Evolutionary conservation across 2,113 vertebrate species (phyloP).

Genomic region (Arenaria interpres): DNA sequence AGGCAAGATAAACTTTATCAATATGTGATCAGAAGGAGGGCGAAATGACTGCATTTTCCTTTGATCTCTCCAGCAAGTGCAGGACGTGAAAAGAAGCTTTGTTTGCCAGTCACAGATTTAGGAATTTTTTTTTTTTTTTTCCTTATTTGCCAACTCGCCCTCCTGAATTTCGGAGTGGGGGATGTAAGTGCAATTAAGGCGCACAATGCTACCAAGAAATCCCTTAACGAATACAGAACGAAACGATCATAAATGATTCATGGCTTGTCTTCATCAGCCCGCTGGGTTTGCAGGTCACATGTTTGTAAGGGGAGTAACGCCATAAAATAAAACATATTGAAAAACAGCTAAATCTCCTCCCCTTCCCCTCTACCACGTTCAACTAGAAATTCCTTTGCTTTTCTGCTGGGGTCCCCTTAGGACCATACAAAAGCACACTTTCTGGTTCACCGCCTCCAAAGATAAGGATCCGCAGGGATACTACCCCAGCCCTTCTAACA

Average conservation of each 20-base stretch:
- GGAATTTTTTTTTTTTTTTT: not conserved
- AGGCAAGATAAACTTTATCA: constrained; percentile 44
- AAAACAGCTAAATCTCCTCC: not conserved
- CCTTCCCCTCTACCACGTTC: not conserved
- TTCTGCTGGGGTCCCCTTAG: not conserved
- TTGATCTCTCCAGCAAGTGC: constrained; percentile 31
- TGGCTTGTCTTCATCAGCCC: not conserved
- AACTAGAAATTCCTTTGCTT: constrained; percentile 23
- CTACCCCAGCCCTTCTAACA: constrained; percentile 19
- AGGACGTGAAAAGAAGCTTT: not conserved
- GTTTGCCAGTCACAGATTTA: not conserved
- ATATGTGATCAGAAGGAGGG: constrained; percentile 53
- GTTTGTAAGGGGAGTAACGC: not conserved
- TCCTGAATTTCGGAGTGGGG: constrained; percentile 46
- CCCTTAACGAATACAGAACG: constrained; percentile 47
- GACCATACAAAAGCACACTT: not conserved
- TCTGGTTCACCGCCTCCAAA: constrained; percentile 21
- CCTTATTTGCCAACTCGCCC: not conserved
- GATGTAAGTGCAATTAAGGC: constrained; percentile 51
- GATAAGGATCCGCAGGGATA: not conserved
- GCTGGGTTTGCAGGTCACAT: constrained; percentile 12
- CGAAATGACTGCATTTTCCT: not conserved
- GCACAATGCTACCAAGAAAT: constrained; percentile 42
- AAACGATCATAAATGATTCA: constrained; percentile 67
- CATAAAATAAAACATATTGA: constrained; percentile 8